These are phyloP conservation scores for Malurus melanocephalus DNA, from an alignment of 2,113 vertebrate species.

Conservation along the genomic window DNA sequence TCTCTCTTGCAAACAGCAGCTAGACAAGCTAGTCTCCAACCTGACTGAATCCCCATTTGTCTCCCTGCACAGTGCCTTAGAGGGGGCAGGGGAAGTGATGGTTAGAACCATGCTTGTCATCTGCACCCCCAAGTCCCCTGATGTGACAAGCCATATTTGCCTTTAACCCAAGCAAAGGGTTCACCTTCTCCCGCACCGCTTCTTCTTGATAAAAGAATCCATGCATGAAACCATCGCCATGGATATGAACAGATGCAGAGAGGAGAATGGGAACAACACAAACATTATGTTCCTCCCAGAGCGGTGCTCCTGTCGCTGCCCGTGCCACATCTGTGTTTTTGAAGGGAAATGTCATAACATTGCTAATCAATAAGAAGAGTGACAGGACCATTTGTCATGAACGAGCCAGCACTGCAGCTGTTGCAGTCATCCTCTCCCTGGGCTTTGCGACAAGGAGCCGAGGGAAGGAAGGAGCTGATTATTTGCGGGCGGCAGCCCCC, in stretches of 20 bases:
- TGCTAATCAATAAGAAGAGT: slow-evolving; percentile 81
- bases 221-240: background rate
- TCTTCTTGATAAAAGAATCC: slow-evolving; percentile 23
- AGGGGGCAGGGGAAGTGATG: too few species aligned
- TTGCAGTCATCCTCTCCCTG: slow-evolving; percentile 47
- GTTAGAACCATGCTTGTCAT: background rate
- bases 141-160: background rate
- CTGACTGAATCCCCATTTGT: background rate
- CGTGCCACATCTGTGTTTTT: slow-evolving; percentile 78
- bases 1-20: background rate
- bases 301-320: slow-evolving; percentile 52
- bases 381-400: slow-evolving; percentile 82
- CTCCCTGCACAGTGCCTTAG: background rate
- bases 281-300: slow-evolving; percentile 57
- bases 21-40: background rate
- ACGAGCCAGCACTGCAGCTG: slow-evolving; percentile 74
- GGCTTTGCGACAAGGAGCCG: slow-evolving; percentile 20
- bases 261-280: slow-evolving; percentile 38
- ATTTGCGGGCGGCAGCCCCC: background rate
- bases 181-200: background rate
- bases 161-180: slow-evolving; percentile 5
- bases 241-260: slow-evolving; percentile 50
- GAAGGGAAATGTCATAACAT: slow-evolving; percentile 84
- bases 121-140: background rate
- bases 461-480: background rate